phyloP scores from a whole-genome alignment of 92 coral and sea anemone genomes.

The Siderastrea radians region DNA sequence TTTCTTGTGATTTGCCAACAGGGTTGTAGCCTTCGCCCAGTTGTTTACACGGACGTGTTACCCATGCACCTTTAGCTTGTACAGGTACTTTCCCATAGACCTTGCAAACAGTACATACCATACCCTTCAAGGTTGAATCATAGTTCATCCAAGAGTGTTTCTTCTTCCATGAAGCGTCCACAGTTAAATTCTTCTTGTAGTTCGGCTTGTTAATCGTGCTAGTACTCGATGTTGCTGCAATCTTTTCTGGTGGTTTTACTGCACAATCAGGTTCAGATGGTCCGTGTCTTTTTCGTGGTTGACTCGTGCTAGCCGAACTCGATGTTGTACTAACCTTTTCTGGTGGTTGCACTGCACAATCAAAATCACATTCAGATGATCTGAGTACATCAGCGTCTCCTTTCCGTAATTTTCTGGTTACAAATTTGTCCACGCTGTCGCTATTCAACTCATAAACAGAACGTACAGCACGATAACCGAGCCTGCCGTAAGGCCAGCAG shows the following conservation, averaged over 20 bases:
- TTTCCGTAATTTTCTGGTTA: background rate
- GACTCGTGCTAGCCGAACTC: slow-evolving; percentile 12
- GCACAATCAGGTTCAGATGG: slow-evolving; percentile 22
- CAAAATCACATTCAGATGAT: background rate
- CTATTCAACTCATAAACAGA: background rate
- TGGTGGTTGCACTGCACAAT: background rate
- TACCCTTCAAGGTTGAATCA: slow-evolving; percentile 15
- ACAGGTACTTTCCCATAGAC: slow-evolving; percentile 19
- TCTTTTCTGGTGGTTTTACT: slow-evolving; percentile 1
- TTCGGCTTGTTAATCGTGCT: background rate
- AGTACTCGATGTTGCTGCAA: background rate
- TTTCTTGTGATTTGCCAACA: slow-evolving; percentile 15
- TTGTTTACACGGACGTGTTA: slow-evolving; percentile 15
- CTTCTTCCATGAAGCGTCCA: slow-evolving; percentile 16
- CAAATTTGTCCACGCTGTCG: background rate
- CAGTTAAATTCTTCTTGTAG: slow-evolving; percentile 1
- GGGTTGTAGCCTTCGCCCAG: slow-evolving; percentile 21
- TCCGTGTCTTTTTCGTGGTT: slow-evolving; percentile 1
- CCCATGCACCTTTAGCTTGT: slow-evolving; percentile 17
- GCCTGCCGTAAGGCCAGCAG: slow-evolving; percentile 3
- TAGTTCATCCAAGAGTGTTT: slow-evolving; percentile 18
- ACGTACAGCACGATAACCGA: slow-evolving; percentile 3
- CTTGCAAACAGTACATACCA: slow-evolving; percentile 17
- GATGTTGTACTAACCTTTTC: slow-evolving; percentile 7
- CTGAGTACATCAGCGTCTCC: background rate